These are phyloP conservation scores for Leucophenga maculata DNA, from an alignment of 2,888 invertebrate genomes.

Conservation along the genomic window DNA sequence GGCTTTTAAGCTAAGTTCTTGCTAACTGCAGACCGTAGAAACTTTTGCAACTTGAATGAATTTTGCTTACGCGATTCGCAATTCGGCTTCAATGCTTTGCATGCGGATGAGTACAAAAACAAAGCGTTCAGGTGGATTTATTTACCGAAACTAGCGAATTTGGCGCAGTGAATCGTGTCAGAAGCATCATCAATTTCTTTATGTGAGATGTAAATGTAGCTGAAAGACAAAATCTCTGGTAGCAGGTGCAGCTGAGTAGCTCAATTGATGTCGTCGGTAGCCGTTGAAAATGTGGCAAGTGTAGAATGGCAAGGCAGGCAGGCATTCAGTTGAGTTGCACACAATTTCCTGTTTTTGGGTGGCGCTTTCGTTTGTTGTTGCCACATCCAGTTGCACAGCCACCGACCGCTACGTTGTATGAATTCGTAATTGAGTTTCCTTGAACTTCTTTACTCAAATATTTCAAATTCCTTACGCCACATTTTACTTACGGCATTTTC, in stretches of 20 bases:
- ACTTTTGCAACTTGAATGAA: conserved; percentile 11
- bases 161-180: background rate
- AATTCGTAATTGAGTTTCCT: conserved; percentile 20
- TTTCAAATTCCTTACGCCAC: background rate
- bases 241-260: too few species aligned
- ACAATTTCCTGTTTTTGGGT: background rate
- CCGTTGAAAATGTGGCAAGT: background rate
- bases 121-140: too few species aligned
- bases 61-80: background rate
- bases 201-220: conserved; percentile 13
- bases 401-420: background rate
- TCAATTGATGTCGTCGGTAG: background rate
- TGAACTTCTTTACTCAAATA: conserved; percentile 3
- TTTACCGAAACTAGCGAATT: too few species aligned
- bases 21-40: background rate
- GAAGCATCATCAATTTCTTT: conserved; percentile 7
- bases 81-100: too few species aligned
- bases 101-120: too few species aligned
- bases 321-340: background rate
- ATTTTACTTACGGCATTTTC: too few species aligned
- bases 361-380: background rate
- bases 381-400: too few species aligned
- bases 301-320: background rate
- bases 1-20: background rate
- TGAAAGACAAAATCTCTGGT: background rate